Evolutionary conservation across 1,140 invertebrate species (phyloP), one percentile per base, ranked within the genome.

Genomic region (Manduca sexta): DNA sequence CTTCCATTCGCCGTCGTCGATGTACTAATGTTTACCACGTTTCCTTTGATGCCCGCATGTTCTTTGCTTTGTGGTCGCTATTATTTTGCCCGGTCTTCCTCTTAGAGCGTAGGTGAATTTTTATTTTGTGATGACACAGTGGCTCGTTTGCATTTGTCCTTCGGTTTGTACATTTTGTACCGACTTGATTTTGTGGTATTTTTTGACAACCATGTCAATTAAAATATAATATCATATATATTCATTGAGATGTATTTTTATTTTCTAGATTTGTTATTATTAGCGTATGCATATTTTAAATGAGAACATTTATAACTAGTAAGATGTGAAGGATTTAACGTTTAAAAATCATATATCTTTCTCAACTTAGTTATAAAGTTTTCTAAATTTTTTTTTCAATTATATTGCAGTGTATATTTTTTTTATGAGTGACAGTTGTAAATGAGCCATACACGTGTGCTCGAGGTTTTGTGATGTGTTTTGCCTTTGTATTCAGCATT

Each of bases 71-170:
- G 61, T 66, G 59, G 61, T 67, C 58, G 56, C 56, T 69, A 64
- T 75, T 60, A 42, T 73, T 18, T 73, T 73, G 67, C 69, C 66
- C 60, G 47, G 60, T 74, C 63, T 72, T 69, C 67, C 64, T 49
- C 40, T 53, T 62, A 64, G 45, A 57, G 40, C 45, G 49, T 65
- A 58, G 46, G 56, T 50, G 47, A 38, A 21, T 43, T 30, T 43
- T 13, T 31, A 10, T 35, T 45, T 57, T 43, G 46, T 52, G 34
- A 35, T 56, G 26, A 17, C 21, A 29, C 14, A 15, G 14, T 26
- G 41, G n/a, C 41, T 43, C 26, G 26, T 43, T 29, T 43, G 26
- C 41, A 31, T 30, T 43, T 14, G 41, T 43, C 21, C 12, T 35
- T 1, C 8, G 4, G 21, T 5, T 5, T 0, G n/a, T 5, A 26